phyloP scores from a whole-genome alignment of 2,888 invertebrate genomes.

The Rhamphomyia laevipes region DNA sequence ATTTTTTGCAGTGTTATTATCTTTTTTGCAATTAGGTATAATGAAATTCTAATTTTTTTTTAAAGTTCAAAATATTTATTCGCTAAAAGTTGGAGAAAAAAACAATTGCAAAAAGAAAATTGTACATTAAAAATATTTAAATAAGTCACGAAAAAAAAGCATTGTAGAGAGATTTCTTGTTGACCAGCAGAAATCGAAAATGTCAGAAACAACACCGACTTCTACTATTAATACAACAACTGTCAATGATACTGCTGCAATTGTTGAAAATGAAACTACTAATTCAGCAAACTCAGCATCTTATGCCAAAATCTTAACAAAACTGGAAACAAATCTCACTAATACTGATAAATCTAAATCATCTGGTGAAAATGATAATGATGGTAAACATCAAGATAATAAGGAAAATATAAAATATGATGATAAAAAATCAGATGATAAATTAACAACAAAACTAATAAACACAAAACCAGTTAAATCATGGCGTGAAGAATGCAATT shows the following conservation, averaged over 20 bases:
- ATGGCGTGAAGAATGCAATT: conserved; percentile 32
- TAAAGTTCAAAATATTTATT: background rate
- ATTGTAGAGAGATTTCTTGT: background rate
- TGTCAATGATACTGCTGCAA: background rate
- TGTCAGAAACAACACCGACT: too few relatives aligned
- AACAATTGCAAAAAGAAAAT: background rate
- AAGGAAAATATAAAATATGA: conserved; percentile 25
- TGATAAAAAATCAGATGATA: background rate
- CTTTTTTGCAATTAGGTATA: too few relatives aligned
- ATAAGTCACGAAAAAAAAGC: background rate
- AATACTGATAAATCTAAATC: background rate
- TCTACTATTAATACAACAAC: background rate
- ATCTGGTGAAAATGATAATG: conserved; percentile 4
- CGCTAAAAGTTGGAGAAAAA: background rate
- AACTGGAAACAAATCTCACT: background rate
- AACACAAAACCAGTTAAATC: conserved; percentile 21
- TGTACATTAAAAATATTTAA: background rate
- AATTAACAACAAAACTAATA: conserved; percentile 17
- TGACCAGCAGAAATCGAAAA: too few relatives aligned
- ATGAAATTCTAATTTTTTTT: too few relatives aligned
- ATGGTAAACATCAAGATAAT: conserved; percentile 14
- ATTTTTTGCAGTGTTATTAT: too few relatives aligned
- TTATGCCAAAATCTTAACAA: background rate
- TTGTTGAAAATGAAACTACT: background rate
- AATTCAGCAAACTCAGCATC: background rate